Percentiles rank a stretch among this genome's conserved stretches.
These are phyloP conservation scores for Crenichthys baileyi DNA, from an alignment of 2,797 vertebrate species.

Conservation along the genomic window DNA sequence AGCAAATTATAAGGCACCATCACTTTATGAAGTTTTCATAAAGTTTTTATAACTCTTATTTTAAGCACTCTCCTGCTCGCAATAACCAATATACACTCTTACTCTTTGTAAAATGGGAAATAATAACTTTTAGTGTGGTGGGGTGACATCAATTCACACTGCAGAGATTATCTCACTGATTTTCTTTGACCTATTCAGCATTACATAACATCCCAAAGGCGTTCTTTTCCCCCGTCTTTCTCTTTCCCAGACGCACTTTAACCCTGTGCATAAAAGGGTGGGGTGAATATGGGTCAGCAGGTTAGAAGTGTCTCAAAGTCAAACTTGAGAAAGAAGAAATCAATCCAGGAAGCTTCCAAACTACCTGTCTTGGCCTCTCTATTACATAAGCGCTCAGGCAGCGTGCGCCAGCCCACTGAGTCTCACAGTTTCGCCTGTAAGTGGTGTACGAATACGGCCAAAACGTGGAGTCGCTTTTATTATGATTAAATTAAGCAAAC, in stretches of 20 bases:
- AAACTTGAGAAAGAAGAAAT: slow-evolving; percentile 71
- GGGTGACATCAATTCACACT: slow-evolving; percentile 53
- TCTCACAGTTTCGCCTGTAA: slow-evolving; percentile 58
- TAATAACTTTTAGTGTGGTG: slow-evolving; percentile 32
- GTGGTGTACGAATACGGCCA: slow-evolving; percentile 20
- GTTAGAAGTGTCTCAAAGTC: slow-evolving; percentile 84
- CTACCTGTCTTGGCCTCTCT: slow-evolving; percentile 74
- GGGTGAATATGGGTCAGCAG: slow-evolving; percentile 84
- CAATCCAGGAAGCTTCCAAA: slow-evolving; percentile 67
- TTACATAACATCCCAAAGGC: slow-evolving; percentile 84
- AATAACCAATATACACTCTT: neutral
- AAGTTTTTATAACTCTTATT: slow-evolving; percentile 51
- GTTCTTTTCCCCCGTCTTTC: slow-evolving; percentile 73
- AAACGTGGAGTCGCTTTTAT: slow-evolving; percentile 7
- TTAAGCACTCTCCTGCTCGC: neutral
- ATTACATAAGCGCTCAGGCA: slow-evolving; percentile 82
- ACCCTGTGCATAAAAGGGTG: slow-evolving; percentile 74
- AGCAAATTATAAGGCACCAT: neutral
- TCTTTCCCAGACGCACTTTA: slow-evolving; percentile 82
- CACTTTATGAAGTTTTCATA: slow-evolving; percentile 12
- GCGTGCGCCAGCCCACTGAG: slow-evolving; percentile 67
- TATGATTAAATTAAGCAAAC: slow-evolving; percentile 9
- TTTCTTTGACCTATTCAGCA: slow-evolving; percentile 74
- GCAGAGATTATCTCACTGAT: slow-evolving; percentile 66
- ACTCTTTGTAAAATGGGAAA: slow-evolving; percentile 12